Percentiles rank a stretch among this genome's conserved stretches.
phyloP scores from a whole-genome alignment of 2,797 vertebrate genomes.

The Pogoniulus pusillus region DNA sequence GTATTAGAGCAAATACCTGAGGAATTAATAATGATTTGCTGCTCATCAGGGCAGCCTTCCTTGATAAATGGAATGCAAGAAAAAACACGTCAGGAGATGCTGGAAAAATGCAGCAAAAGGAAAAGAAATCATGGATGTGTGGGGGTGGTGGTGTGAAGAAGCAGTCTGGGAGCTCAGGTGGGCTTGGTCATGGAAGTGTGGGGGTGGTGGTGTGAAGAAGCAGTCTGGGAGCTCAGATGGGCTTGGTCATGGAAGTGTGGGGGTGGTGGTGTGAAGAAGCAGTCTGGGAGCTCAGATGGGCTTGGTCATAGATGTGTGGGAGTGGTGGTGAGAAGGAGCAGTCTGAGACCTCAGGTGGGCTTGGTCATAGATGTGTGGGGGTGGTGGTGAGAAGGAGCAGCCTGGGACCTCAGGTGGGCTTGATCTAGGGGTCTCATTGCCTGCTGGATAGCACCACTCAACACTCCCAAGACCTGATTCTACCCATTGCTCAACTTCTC shows the following conservation, averaged over 20 bases:
- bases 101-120: slow-evolving; percentile 22
- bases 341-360: accelerated
- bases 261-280: not conserved
- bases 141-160: not conserved
- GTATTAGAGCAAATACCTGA: slow-evolving; percentile 5
- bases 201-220: not conserved
- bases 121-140: not conserved
- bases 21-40: slow-evolving; percentile 61
- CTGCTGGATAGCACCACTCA: not conserved
- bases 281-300: accelerated
- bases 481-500: not conserved
- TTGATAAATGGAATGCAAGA: slow-evolving; percentile 34
- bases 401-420: accelerated
- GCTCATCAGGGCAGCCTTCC: slow-evolving; percentile 37
- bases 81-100: slow-evolving; percentile 52
- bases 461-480: not conserved
- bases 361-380: not conserved
- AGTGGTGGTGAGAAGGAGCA: not conserved
- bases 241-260: accelerated
- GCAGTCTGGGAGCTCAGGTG: accelerated
- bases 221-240: accelerated
- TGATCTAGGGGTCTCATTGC: accelerated
- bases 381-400: not conserved
- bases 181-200: accelerated
- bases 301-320: accelerated